Conservation (phyloP, 2,888 invertebrate species). For the Cosmopolites sordidus region DNA sequence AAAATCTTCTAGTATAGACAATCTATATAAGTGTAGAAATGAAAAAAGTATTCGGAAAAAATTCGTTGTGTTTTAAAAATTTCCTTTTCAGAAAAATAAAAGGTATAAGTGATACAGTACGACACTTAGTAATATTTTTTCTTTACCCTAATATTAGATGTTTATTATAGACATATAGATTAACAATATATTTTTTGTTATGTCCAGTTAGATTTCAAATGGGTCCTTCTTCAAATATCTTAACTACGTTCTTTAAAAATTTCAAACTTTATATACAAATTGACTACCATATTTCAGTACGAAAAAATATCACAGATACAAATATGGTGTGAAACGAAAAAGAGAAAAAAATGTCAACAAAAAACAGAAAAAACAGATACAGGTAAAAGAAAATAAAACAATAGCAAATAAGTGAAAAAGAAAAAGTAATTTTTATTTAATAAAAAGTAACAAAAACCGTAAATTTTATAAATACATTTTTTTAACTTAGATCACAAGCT, state of each 20-base stretch:
- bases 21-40: conserved; percentile 31
- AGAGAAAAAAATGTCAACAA: conserved; percentile 14
- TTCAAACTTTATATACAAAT: conserved; percentile 42
- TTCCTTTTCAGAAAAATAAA: conserved; percentile 21
- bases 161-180: conserved; percentile 26
- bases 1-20: conserved; percentile 33
- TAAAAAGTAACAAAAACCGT: conserved; percentile 42
- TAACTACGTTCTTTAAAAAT: conserved; percentile 28
- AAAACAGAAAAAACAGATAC: too few species aligned
- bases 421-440: conserved; percentile 43
- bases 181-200: conserved; percentile 25
- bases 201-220: conserved; percentile 25
- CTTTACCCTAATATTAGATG: conserved; percentile 23
- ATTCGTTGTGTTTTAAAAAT: conserved; percentile 26
- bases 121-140: conserved; percentile 28
- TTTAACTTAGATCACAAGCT: conserved; percentile 34
- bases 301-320: conserved; percentile 48
- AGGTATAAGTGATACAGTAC: conserved; percentile 24
- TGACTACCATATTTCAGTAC: conserved; percentile 46
- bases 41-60: conserved; percentile 23
- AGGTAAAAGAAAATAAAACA: conserved; percentile 35
- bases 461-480: conserved; percentile 41
- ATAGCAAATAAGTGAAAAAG: conserved; percentile 38
- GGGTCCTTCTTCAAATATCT: conserved; percentile 28
- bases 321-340: conserved; percentile 29